Percentiles rank a stretch among this genome's conserved stretches.
These are phyloP conservation scores for Ptychochromis oligacanthus DNA, from an alignment of 2,113 vertebrate genomes.

Conservation along the genomic window DNA sequence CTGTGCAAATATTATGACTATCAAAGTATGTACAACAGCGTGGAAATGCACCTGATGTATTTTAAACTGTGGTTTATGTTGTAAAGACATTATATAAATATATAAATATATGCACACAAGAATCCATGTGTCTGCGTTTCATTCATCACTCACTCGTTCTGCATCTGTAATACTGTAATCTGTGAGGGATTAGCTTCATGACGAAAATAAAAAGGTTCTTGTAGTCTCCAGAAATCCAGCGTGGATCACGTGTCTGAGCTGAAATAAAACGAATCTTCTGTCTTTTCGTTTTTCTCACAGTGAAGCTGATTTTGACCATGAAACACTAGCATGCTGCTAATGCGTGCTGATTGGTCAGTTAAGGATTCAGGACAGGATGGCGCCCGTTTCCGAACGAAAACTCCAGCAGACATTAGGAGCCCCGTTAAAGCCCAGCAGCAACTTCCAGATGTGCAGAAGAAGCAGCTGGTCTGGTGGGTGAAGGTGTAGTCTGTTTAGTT, in stretches of 20 bases:
- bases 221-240: too few relatives aligned
- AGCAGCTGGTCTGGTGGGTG: neutral
- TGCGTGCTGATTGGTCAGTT: neutral
- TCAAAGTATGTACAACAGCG: conserved; percentile 5
- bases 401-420: neutral
- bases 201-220: too few relatives aligned
- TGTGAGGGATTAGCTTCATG: too few relatives aligned
- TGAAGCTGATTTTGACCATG: neutral
- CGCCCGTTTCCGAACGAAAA: too few relatives aligned
- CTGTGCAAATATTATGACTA: conserved; percentile 40
- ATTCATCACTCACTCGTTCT: neutral
- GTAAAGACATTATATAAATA: conserved; percentile 54
- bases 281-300: neutral
- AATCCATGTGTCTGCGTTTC: neutral
- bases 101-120: neutral
- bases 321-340: neutral
- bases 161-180: neutral
- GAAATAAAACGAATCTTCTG: neutral
- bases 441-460: too few relatives aligned
- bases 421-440: neutral
- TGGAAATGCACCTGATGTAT: conserved; percentile 29
- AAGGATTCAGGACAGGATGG: neutral
- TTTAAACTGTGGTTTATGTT: conserved; percentile 51
- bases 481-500: too few relatives aligned
- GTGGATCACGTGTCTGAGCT: neutral